phyloP scores from a whole-genome alignment of 2,888 invertebrate species.

The Apamea sordens region DNA sequence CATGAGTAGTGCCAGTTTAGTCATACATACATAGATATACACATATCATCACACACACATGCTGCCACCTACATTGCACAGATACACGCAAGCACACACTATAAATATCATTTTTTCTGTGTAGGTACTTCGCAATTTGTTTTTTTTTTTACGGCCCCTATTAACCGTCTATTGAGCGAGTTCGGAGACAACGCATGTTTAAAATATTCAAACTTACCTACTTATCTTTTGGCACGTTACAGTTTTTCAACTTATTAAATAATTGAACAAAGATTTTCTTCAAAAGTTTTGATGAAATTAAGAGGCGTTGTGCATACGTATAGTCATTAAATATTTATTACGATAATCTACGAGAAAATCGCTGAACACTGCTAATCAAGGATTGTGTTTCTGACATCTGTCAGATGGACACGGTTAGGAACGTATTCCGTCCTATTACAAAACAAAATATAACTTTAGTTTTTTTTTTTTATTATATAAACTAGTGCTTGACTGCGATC shows the following conservation, averaged over 20 bases:
- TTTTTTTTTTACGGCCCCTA: neutral
- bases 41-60: too few species aligned
- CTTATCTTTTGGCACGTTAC: neutral
- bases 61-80: too few species aligned
- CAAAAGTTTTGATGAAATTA: neutral
- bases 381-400: neutral
- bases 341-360: neutral
- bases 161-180: too few species aligned
- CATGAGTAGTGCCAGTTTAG: neutral
- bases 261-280: neutral
- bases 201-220: too few species aligned
- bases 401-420: too few species aligned
- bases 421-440: neutral
- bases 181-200: neutral
- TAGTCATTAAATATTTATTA: neutral
- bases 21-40: too few species aligned
- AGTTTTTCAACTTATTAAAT: neutral
- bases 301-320: neutral
- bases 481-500: too few species aligned
- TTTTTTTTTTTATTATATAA: too few species aligned
- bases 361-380: neutral
- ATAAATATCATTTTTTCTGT: too few species aligned
- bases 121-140: too few species aligned
- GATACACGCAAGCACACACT: too few species aligned
- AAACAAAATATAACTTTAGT: neutral